Evolutionary conservation across 2,113 vertebrate genomes (phyloP).

Genomic region (Spermophilus dauricus): DNA sequence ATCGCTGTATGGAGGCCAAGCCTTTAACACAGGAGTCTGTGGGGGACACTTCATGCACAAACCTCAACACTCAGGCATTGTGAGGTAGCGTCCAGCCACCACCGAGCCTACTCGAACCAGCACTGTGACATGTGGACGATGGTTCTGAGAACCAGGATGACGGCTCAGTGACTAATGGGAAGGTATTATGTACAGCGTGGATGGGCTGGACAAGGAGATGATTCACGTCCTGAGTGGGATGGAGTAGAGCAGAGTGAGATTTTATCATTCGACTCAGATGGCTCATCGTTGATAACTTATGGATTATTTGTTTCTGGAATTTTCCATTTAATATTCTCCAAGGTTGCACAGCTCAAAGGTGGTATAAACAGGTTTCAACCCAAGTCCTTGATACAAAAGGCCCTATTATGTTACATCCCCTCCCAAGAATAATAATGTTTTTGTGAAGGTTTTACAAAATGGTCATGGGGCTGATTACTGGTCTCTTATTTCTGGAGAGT

Average conservation of each 20-base stretch:
- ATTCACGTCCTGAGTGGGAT: background rate
- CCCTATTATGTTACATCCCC: background rate
- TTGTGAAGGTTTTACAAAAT: background rate
- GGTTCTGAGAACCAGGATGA: background rate
- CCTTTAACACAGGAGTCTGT: background rate
- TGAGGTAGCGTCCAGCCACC: background rate
- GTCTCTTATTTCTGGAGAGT: background rate
- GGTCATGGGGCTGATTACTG: background rate
- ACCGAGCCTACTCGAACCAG: background rate
- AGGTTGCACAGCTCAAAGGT: background rate
- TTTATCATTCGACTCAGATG: background rate
- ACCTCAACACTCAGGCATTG: background rate
- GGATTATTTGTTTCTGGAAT: background rate
- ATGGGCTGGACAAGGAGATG: background rate
- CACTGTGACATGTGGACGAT: too few relatives aligned
- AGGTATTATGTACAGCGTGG: background rate
- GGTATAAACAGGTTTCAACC: background rate
- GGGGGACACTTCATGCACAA: background rate
- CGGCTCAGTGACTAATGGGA: background rate
- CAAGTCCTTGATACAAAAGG: background rate
- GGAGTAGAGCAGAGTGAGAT: background rate
- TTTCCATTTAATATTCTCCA: background rate
- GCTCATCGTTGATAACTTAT: background rate
- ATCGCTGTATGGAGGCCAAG: background rate
- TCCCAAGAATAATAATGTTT: background rate